These are phyloP conservation scores for Aphidius gifuensis DNA, from an alignment of 1,140 invertebrate genomes.

Conservation along the genomic window DNA sequence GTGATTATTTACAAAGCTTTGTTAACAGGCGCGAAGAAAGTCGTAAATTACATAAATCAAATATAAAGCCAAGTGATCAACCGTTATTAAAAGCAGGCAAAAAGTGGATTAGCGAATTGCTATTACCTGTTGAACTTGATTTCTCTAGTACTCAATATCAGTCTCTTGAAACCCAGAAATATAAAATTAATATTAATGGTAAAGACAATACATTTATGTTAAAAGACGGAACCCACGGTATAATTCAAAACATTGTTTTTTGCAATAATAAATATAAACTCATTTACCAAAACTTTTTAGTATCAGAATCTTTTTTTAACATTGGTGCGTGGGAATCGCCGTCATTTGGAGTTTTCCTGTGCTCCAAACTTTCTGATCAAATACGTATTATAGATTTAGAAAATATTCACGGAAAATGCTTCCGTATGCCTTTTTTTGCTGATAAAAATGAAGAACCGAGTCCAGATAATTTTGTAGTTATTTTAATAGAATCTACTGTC, in stretches of 20 bases:
- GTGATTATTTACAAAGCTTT: constrained; percentile 35
- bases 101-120: neutral
- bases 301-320: neutral
- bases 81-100: neutral
- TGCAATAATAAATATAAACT: neutral
- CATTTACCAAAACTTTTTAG: neutral
- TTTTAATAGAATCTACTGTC: too few species aligned
- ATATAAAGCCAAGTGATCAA: neutral
- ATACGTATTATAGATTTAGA: neutral
- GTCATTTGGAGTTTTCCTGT: neutral
- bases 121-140: neutral
- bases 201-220: neutral
- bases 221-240: neutral
- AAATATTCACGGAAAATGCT: neutral
- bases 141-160: neutral
- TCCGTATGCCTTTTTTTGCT: neutral
- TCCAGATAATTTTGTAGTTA: too few species aligned
- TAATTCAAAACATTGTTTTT: neutral
- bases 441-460: too few species aligned
- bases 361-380: neutral
- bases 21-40: constrained; percentile 33
- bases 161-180: neutral
- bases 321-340: neutral
- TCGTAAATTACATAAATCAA: neutral
- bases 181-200: neutral